A percentile compares a stretch with the other conserved stretches of the same genome.
These are phyloP conservation scores for Achatina immaculata DNA, from an alignment of 1,140 invertebrate genomes.

Conservation along the genomic window DNA sequence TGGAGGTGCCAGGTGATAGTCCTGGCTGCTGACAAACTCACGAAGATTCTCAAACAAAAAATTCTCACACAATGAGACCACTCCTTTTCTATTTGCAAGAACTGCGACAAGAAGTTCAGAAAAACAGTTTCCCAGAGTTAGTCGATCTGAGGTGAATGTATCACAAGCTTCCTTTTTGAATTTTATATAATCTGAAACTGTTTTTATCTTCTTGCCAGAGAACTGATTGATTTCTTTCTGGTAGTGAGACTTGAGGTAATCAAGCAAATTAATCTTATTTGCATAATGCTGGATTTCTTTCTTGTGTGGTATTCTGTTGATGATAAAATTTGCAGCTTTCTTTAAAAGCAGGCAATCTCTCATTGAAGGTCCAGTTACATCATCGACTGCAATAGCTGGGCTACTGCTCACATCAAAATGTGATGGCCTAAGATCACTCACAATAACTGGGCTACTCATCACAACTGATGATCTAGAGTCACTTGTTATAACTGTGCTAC, in stretches of 20 bases:
- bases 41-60: not conserved
- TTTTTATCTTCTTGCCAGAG: not conserved
- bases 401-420: too few relatives aligned
- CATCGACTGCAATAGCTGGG: too few relatives aligned
- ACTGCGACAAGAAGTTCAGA: not conserved
- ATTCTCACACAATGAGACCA: not conserved
- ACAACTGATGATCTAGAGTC: not conserved
- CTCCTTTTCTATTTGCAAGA: not conserved
- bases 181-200: not conserved
- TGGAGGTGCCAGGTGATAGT: not conserved
- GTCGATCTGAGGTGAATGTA: not conserved
- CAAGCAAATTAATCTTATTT: not conserved
- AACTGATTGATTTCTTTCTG: not conserved
- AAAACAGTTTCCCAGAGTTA: not conserved
- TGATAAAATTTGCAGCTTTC: not conserved
- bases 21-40: not conserved
- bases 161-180: not conserved
- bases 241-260: not conserved
- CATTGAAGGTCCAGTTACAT: not conserved
- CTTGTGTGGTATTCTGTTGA: not conserved
- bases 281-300: not conserved
- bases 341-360: not conserved
- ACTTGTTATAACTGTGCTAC: not conserved
- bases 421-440: too few relatives aligned
- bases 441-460: too few relatives aligned